A percentile compares a stretch with the other conserved stretches of the same genome.
These are phyloP conservation scores for Dryobates pubescens DNA, from an alignment of 2,797 vertebrate genomes.

Conservation along the genomic window DNA sequence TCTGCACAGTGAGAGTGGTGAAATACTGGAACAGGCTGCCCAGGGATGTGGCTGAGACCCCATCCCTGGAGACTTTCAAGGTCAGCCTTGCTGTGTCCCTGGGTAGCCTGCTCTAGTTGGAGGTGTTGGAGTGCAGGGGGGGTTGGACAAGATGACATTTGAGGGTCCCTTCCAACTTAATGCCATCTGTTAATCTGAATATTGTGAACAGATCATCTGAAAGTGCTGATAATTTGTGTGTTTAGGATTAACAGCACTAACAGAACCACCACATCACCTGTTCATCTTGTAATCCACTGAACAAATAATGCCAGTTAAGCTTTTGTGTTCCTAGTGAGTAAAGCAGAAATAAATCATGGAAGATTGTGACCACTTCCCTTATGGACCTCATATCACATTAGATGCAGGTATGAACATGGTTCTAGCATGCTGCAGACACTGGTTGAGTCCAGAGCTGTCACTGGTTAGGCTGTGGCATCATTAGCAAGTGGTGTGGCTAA, in stretches of 20 bases:
- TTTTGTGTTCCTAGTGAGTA: neutral
- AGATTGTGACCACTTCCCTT: neutral
- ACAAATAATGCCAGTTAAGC: neutral
- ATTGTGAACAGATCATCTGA: neutral
- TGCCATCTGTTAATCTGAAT: too few relatives aligned
- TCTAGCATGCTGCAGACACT: neutral
- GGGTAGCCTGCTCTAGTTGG: too few relatives aligned
- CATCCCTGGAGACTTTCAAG: too few relatives aligned
- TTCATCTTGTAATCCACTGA: slow-evolving; percentile 38
- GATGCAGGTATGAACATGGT: neutral
- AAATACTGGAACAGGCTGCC: too few relatives aligned
- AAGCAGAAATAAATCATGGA: neutral
- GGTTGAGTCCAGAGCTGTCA: neutral
- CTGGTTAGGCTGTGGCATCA: neutral
- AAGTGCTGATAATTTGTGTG: neutral
- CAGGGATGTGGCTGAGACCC: too few relatives aligned
- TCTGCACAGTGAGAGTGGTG: too few relatives aligned
- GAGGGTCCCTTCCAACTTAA: too few relatives aligned
- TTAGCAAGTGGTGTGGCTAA: neutral
- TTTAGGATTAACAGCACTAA: neutral
- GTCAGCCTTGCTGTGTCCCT: too few relatives aligned
- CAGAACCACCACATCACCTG: neutral
- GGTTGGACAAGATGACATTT: too few relatives aligned
- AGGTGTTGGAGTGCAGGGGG: too few relatives aligned
- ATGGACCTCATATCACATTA: neutral